Base-by-base conservation (phyloP, 2,888 invertebrate species). In the Nemurella pictetii region DNA sequence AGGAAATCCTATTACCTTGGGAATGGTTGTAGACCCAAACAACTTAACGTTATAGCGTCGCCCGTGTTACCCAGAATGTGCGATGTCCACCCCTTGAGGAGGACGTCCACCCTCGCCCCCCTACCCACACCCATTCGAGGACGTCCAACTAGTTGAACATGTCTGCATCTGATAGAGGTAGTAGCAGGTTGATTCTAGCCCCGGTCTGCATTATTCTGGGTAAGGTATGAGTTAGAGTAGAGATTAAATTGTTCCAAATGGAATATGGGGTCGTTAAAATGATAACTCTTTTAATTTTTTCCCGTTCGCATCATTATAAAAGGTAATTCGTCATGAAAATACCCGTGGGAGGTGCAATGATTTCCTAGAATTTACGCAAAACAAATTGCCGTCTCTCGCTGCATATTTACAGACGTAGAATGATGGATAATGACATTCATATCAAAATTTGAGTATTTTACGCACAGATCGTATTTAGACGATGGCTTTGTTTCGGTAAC, bases 1-100 rank as follows among this genome's bases (percentile, higher is more conserved):
- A 75, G 75, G 75, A 27, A 75, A 75, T 75, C 75, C 27, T 75
- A 75, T 75, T 75, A 28, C 75, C 75, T 75, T 28, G 75, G 75
- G 26, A 27, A 75, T 75, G 75, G 26, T 28, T 75, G 75, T 5
- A 26, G 75, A 75, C 26, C 28, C 75, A 75, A 75, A 75, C 75
- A 75, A 75, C 75, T 75, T 75, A 75, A 75, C 28, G 75, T 75
- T 75, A n/a, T n/a, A 75, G 27, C 28, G 75, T 25, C 75, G 26
- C 28, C 27, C 12, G 75, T 75, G 75, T 25, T 25, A 12, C 75
- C 75, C 28, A 9, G 75, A 27, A 27, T 26, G 26, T 27, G 75
- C 73, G 3, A 7, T 20, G n/a, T 3, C 73, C 73, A 20, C 73
- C 25, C 55, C 15, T 15, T 36, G n/a, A n/a, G n/a, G 9, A 73